These are phyloP conservation scores for Deroptyus accipitrinus DNA, from an alignment of 2,113 vertebrate genomes.

Conservation along the genomic window DNA sequence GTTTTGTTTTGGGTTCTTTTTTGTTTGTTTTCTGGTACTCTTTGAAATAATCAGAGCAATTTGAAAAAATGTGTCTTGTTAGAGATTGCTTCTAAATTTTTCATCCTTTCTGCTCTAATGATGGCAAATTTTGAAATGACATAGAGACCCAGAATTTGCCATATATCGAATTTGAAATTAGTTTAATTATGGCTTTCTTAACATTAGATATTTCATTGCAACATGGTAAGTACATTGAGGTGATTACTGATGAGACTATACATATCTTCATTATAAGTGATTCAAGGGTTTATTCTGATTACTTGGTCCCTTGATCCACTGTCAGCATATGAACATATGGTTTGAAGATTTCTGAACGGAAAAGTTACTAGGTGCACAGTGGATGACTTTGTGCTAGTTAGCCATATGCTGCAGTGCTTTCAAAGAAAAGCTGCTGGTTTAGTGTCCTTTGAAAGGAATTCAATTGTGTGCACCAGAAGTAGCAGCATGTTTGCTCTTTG, in stretches of 20 bases:
- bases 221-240: not conserved
- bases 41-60: not conserved
- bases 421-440: not conserved
- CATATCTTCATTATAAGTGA: not conserved
- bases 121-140: not conserved
- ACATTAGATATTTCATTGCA: not conserved
- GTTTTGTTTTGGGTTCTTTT: too few relatives aligned
- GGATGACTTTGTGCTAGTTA: not conserved
- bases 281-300: not conserved
- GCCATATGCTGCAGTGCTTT: not conserved
- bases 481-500: accelerated
- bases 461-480: not conserved
- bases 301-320: not conserved
- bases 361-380: not conserved
- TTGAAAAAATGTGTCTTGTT: not conserved
- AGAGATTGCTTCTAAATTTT: not conserved
- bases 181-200: not conserved
- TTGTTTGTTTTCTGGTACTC: not conserved
- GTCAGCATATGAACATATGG: not conserved
- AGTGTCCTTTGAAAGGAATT: not conserved
- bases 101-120: not conserved
- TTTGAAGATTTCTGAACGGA: not conserved
- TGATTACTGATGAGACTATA: not conserved
- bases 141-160: not conserved
- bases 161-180: not conserved